These are phyloP conservation scores for Aradus depressus DNA, from an alignment of 2,888 invertebrate species.

Conservation along the genomic window DNA sequence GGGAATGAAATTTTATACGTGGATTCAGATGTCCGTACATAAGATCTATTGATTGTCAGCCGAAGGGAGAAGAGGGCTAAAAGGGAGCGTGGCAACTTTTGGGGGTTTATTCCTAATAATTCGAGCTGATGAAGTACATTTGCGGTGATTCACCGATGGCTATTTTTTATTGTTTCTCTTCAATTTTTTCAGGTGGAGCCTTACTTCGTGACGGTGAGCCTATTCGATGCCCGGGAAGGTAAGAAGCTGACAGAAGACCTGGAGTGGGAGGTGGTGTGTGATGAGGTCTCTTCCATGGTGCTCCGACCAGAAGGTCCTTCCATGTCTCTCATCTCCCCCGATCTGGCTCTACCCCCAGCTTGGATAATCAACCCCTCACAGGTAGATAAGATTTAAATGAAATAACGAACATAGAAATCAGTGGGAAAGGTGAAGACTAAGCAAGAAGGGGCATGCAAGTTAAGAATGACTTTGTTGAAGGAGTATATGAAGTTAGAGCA, in stretches of 20 bases:
- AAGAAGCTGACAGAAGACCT: conserved; percentile 88
- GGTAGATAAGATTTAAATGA: too few species aligned
- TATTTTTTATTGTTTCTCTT: not conserved
- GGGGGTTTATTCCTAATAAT: too few species aligned
- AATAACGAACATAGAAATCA: too few species aligned
- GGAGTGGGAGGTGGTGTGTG: conserved; percentile 74
- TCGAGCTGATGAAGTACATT: not conserved
- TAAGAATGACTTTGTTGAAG: too few species aligned
- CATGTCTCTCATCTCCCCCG: conserved; percentile 15
- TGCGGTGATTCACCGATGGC: not conserved
- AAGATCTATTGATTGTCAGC: too few species aligned
- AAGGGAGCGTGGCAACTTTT: too few species aligned
- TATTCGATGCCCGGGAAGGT: conserved; percentile 81
- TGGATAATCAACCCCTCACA: conserved; percentile 27
- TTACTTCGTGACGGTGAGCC: conserved; percentile 75
- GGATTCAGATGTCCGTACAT: too few species aligned
- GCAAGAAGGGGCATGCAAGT: too few species aligned
- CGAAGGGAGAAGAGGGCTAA: too few species aligned
- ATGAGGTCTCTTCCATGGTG: conserved; percentile 51
- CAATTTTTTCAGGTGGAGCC: conserved; percentile 63
- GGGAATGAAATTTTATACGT: too few species aligned
- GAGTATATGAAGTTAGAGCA: too few species aligned
- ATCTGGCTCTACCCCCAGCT: conserved; percentile 15
- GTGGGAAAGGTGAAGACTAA: too few species aligned
- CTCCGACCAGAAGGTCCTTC: conserved; percentile 27